Conservation (phyloP, 2,888 invertebrate species). For the Drosophila ochracea region DNA sequence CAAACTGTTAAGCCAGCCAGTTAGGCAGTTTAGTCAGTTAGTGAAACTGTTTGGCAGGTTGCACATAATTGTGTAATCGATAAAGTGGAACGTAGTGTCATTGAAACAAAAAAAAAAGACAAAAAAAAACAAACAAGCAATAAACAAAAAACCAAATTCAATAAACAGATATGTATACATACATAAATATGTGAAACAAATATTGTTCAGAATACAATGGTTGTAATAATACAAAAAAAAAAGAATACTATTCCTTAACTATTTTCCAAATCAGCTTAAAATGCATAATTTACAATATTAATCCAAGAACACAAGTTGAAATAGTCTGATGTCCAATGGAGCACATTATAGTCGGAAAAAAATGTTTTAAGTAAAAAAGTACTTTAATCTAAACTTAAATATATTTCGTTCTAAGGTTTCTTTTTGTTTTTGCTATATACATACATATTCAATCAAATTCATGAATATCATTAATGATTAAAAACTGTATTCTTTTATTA, state of each 20-base stretch:
- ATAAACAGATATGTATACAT: background rate
- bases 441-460: background rate
- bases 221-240: too few relatives aligned
- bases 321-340: background rate
- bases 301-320: background rate
- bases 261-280: background rate
- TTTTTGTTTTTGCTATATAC: background rate
- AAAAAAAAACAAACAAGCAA: too few relatives aligned
- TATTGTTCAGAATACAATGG: too few relatives aligned
- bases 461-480: constrained; percentile 2
- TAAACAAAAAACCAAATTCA: background rate
- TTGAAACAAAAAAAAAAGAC: constrained; percentile 19
- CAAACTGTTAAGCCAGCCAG: constrained; percentile 30
- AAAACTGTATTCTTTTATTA: constrained; percentile 22
- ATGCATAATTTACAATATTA: background rate
- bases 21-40: constrained; percentile 20
- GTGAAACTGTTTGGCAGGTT: constrained; percentile 61
- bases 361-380: background rate
- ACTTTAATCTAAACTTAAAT: background rate
- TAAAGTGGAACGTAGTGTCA: constrained; percentile 60
- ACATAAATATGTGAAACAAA: too few relatives aligned
- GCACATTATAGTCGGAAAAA: background rate
- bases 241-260: background rate
- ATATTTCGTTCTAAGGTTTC: background rate
- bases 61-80: constrained; percentile 60